Evolutionary conservation across 2,113 vertebrate genomes (phyloP), one percentile per base, ranked within the genome.

Genomic region (Eidolon helvum): DNA sequence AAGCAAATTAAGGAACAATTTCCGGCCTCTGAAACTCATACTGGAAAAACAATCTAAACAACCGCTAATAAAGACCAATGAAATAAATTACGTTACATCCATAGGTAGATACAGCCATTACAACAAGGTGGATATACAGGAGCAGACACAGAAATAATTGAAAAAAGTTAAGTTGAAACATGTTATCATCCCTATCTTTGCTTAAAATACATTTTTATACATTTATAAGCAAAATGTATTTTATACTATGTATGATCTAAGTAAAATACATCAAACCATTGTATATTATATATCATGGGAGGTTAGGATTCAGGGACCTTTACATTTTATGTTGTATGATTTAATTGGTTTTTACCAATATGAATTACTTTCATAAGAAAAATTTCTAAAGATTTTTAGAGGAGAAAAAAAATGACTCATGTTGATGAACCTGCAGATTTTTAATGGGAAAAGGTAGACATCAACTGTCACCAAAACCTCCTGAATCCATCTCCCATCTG

Each of bases 1-100:
- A 92, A 98, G 96, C 97, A 90, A 87, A 89, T 16, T 11, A 65
- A 69, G 43, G 43, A 63, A n/a, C 68, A 55, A 57, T 90, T 38
- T 57, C 93, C 92, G 79, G 84, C 87, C 66, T 89, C 79, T 2
- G 0, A 86, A 57, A 59, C 33, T 92, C 26, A 9, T 53, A 33
- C 0, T 21, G 24, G 57, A 63, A 87, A 93, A 94, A 91, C 45
- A 38, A 87, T 30, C 33, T 55, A 61, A 63, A 69, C 1, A 14
- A 57, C 33, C 43, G 38, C 84, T 12, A 35, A 18, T 9, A 61
- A 68, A 40, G n/a, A 68, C 14, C 72, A 53, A 4, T 43, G 10
- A 94, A 85, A 75, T 79, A 33, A 74, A 72, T 85, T 5, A 45
- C 45, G 8, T 28, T 87, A 16, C 4, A 59, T 5, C 24, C 45